Evolutionary conservation across 1,140 invertebrate species (phyloP).

Genomic region (Melanaphis sacchari): DNA sequence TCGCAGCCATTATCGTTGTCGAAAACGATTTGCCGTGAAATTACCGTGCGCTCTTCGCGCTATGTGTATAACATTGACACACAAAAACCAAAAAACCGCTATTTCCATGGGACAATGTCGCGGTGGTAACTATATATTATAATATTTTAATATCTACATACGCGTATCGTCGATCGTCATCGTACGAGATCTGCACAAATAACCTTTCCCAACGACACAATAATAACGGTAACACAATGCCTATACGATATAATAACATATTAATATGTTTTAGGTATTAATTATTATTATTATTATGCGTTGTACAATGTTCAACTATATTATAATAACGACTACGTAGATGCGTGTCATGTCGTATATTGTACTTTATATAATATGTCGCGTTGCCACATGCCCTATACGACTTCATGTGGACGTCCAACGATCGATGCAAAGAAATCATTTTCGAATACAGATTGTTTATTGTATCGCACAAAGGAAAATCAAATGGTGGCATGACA

Average conservation of each 20-base stretch:
- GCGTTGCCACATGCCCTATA: neutral
- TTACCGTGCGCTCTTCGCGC: neutral
- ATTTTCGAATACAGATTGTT: neutral
- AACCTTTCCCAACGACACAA: neutral
- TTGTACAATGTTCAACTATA: neutral
- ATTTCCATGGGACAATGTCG: conserved; percentile 37
- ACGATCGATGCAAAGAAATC: neutral
- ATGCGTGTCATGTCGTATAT: neutral
- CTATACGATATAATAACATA: neutral
- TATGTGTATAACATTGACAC: conserved; percentile 38
- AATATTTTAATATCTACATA: neutral
- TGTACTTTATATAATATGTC: neutral
- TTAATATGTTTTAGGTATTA: neutral
- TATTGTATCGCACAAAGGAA: too few species aligned
- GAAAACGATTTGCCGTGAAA: conserved; percentile 35
- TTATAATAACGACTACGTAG: neutral
- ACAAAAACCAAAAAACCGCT: neutral
- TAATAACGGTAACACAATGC: conserved; percentile 6
- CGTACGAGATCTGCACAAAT: neutral
- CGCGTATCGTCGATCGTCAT: neutral
- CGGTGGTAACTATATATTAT: neutral
- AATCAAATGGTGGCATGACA: neutral
- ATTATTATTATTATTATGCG: neutral
- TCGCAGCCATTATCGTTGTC: neutral
- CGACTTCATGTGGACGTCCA: neutral